Evolutionary conservation across 2,113 vertebrate species (phyloP).

Genomic region (Nothobranchius furzeri): DNA sequence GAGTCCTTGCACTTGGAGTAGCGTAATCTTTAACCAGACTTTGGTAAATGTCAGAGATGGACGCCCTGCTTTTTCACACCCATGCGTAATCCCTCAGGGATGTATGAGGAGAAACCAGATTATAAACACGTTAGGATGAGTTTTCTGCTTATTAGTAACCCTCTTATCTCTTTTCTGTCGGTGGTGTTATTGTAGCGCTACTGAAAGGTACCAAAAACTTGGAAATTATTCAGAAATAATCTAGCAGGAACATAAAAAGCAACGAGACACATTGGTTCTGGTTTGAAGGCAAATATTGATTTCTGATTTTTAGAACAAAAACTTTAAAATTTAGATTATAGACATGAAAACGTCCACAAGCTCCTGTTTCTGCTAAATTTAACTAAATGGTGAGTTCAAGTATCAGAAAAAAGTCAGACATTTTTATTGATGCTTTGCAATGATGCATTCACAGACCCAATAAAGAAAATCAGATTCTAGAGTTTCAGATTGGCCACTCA

Average conservation of each 20-base stretch:
- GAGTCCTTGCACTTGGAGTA: slow-evolving; percentile 33
- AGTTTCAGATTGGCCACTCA: too few relatives aligned
- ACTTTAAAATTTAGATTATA: too few relatives aligned
- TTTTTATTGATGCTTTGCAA: too few relatives aligned
- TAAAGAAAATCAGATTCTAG: too few relatives aligned
- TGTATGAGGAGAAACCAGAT: slow-evolving; percentile 16
- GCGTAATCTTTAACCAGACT: slow-evolving; percentile 42
- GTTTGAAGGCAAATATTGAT: neutral
- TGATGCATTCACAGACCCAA: too few relatives aligned
- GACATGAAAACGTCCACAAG: too few relatives aligned
- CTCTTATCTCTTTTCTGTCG: neutral
- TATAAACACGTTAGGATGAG: neutral
- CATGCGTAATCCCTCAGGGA: slow-evolving; percentile 25
- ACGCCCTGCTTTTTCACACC: slow-evolving; percentile 26
- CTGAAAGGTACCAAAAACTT: too few relatives aligned
- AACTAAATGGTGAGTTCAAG: too few relatives aligned
- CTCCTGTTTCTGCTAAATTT: too few relatives aligned
- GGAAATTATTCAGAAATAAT: too few relatives aligned
- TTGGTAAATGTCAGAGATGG: slow-evolving; percentile 58
- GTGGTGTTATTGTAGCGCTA: neutral
- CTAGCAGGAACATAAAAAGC: neutral
- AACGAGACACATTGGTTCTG: slow-evolving; percentile 3
- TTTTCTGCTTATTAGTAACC: too few relatives aligned
- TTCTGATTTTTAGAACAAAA: neutral
- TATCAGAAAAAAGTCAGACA: too few relatives aligned